phyloP scores from a whole-genome alignment of 2,888 invertebrate genomes.

The Trypoxylon attenuatum region DNA sequence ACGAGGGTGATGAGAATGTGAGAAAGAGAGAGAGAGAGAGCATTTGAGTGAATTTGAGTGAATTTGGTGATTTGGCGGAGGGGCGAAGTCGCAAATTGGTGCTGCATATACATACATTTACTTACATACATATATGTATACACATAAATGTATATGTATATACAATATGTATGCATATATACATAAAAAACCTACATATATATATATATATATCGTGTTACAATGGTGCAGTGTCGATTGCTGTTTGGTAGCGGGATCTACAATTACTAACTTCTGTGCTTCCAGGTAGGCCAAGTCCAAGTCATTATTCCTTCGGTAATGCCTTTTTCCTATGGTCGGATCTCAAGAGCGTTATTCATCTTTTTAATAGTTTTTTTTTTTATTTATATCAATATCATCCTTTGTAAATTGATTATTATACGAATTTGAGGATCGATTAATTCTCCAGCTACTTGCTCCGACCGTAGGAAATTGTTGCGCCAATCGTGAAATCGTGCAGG shows the following conservation, averaged over 20 bases:
- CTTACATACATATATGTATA: slow-evolving; percentile 44
- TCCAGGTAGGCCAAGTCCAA: slow-evolving; percentile 75
- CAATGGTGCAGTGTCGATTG: slow-evolving; percentile 74
- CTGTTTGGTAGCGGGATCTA: slow-evolving; percentile 74
- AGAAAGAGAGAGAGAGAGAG: slow-evolving; percentile 33
- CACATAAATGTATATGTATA: no score
- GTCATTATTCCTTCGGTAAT: slow-evolving; percentile 70
- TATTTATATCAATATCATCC: no score
- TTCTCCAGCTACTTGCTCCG: not conserved
- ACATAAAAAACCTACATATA: no score
- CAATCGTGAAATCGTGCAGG: slow-evolving; percentile 55
- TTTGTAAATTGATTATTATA: no score
- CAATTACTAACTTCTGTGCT: slow-evolving; percentile 75
- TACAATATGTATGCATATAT: no score
- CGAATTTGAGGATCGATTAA: no score
- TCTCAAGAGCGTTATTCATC: no score
- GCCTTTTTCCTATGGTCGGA: slow-evolving; percentile 35
- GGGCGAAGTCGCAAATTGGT: slow-evolving; percentile 70
- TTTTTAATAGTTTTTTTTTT: no score
- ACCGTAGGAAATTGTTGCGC: slow-evolving; percentile 43
- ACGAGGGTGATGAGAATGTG: slow-evolving; percentile 23
- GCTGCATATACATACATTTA: slow-evolving; percentile 60
- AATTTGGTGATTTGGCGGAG: slow-evolving; percentile 70
- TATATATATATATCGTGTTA: slow-evolving; percentile 62
- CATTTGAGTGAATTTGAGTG: slow-evolving; percentile 53